Percentiles rank a stretch among this genome's conserved stretches.
phyloP scores from a whole-genome alignment of 2,888 invertebrate genomes.

The Empis livida region DNA sequence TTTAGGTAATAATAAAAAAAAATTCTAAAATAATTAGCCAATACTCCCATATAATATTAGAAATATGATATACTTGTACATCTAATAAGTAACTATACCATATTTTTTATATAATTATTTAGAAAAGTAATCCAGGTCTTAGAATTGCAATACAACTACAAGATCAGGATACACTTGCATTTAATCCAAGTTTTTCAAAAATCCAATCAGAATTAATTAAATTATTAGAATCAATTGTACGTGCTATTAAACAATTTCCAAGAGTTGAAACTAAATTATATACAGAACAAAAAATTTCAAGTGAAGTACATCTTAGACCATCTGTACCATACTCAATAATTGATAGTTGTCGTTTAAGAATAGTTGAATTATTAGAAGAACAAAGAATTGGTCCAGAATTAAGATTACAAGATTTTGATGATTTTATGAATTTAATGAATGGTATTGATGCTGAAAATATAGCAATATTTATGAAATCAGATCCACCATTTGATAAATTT shows the following conservation, averaged over 20 bases:
- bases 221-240: constrained; percentile 60
- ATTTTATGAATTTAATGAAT: constrained; percentile 61
- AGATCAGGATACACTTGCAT: constrained; percentile 44
- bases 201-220: constrained; percentile 57
- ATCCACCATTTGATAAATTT: constrained; percentile 52
- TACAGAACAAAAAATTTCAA: constrained; percentile 24
- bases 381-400: constrained; percentile 62
- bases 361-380: constrained; percentile 52
- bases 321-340: constrained; percentile 59
- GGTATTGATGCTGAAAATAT: constrained; percentile 47
- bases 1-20: no score
- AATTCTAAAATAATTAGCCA: no score
- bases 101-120: constrained; percentile 19
- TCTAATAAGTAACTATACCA: no score
- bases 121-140: constrained; percentile 60
- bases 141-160: constrained; percentile 29
- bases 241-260: constrained; percentile 57
- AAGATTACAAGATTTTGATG: constrained; percentile 65
- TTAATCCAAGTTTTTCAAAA: constrained; percentile 63
- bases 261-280: constrained; percentile 63
- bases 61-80: no score
- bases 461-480: constrained; percentile 50
- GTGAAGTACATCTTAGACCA: constrained; percentile 37
- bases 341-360: constrained; percentile 44
- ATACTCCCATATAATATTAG: no score